Conservation (phyloP, 2,888 invertebrate species). For the Tipula lateralis region DNA sequence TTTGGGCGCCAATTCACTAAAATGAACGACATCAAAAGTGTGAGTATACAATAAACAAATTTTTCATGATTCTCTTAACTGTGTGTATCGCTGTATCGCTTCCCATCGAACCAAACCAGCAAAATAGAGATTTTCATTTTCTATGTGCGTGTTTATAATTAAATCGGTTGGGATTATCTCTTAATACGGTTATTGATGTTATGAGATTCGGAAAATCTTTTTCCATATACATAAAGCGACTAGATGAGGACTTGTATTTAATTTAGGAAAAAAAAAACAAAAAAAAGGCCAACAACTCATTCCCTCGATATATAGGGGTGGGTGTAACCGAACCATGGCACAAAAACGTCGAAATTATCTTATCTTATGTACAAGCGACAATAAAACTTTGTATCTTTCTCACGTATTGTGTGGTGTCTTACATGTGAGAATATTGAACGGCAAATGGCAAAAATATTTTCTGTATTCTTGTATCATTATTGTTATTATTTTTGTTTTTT, state of each 20-base stretch:
- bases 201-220: not conserved
- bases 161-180: not conserved
- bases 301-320: not conserved
- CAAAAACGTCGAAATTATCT: not conserved
- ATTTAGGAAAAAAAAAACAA: not conserved
- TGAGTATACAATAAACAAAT: slow-evolving; percentile 53
- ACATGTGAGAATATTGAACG: not conserved
- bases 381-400: slow-evolving; percentile 1
- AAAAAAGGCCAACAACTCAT: not conserved
- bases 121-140: not conserved
- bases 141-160: not conserved
- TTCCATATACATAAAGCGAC: not conserved
- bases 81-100: slow-evolving; percentile 9
- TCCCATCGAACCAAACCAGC: not conserved
- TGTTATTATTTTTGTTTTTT: not conserved
- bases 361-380: not conserved
- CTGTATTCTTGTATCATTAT: not conserved
- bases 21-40: slow-evolving; percentile 82
- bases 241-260: not conserved
- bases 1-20: slow-evolving; percentile 81
- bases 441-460: not conserved
- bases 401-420: not conserved
- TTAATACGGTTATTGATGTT: slow-evolving; percentile 3
- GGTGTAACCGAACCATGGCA: not conserved
- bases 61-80: not conserved